phyloP scores from a whole-genome alignment of 2,888 invertebrate species.

The Chrysina gloriosa region DNA sequence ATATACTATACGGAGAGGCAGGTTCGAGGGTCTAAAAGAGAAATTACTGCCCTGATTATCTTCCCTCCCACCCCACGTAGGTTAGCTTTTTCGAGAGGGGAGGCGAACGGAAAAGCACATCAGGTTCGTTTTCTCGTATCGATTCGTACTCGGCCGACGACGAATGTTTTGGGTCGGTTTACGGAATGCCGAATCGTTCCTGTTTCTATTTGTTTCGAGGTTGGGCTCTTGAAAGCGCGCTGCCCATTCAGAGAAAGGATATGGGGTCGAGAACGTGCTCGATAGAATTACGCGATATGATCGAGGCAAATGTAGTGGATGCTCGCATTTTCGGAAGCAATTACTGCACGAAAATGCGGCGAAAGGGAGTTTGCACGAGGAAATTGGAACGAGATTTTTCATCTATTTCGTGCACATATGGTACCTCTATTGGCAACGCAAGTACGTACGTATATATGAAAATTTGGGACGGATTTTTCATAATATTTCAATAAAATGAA shows the following conservation, averaged over 20 bases:
- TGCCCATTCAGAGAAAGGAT: conserved; percentile 12
- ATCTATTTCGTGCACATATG: too few species aligned
- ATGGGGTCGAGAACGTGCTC: not conserved
- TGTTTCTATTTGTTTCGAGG: not conserved
- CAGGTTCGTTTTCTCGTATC: not conserved
- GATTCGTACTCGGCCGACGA: conserved; percentile 23
- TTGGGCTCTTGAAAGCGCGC: not conserved
- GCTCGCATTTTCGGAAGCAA: not conserved
- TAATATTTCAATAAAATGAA: too few species aligned
- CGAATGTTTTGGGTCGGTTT: conserved; percentile 1
- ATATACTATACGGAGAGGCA: conserved; percentile 21
- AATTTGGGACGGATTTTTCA: too few species aligned
- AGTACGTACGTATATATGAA: too few species aligned
- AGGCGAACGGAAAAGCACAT: not conserved
- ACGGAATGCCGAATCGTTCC: conserved; percentile 1
- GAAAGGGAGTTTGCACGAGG: not conserved
- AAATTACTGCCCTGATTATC: conserved; percentile 33
- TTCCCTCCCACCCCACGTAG: too few species aligned
- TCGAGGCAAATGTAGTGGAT: not conserved
- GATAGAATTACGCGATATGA: conserved; percentile 10
- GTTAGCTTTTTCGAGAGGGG: conserved; percentile 12
- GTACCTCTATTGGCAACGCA: too few species aligned
- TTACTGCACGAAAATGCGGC: not conserved
- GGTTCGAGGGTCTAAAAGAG: conserved; percentile 17
- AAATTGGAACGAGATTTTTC: too few species aligned